These are phyloP conservation scores for Phalloptychus januarius DNA, from an alignment of 2,797 vertebrate genomes.

Conservation along the genomic window DNA sequence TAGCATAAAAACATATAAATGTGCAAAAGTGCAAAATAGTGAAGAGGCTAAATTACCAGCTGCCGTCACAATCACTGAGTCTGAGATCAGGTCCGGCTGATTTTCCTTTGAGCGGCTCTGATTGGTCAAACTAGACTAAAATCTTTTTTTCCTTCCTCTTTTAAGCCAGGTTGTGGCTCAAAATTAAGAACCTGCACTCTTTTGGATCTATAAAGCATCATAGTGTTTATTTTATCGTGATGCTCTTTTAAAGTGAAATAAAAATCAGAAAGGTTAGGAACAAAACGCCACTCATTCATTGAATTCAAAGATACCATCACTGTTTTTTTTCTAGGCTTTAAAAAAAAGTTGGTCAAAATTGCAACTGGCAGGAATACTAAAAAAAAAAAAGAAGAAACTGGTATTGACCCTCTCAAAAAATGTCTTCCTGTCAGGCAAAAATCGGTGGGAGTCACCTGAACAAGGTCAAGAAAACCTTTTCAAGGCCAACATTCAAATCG, in stretches of 20 bases:
- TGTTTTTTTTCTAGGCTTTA: too few species aligned
- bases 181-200: background rate
- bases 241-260: background rate
- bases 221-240: background rate
- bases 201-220: background rate
- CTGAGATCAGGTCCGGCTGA: background rate
- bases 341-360: background rate
- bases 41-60: background rate
- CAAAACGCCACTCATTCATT: background rate
- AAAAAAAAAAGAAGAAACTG: background rate
- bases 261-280: background rate
- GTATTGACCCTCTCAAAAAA: background rate
- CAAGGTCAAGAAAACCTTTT: constrained; percentile 25
- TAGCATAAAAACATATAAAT: background rate
- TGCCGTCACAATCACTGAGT: background rate
- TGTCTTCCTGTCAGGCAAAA: background rate
- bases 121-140: background rate
- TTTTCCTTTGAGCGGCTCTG: background rate
- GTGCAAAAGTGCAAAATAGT: background rate
- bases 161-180: background rate
- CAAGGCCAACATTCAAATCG: constrained; percentile 18
- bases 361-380: background rate
- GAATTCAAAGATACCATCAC: background rate
- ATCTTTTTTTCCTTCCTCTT: background rate
- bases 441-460: background rate